A percentile compares a stretch with the other conserved stretches of the same genome.
phyloP scores from a whole-genome alignment of 2,888 invertebrate species.

The Rutpela maculata region DNA sequence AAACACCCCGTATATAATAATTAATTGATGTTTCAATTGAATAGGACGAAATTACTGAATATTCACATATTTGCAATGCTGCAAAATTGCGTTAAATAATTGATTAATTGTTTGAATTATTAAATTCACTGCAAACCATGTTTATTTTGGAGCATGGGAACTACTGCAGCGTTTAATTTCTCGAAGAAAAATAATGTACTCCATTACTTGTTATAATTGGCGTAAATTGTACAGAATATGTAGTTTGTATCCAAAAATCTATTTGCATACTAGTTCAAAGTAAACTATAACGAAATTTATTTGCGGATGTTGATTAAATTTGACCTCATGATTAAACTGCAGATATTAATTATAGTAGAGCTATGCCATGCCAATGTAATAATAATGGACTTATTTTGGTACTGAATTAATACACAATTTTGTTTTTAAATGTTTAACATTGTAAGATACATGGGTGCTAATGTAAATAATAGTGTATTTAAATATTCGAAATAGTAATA shows the following conservation, averaged over 20 bases:
- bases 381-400: neutral
- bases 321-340: neutral
- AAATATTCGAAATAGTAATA: too few relatives aligned
- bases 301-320: constrained; percentile 7
- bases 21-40: too few relatives aligned
- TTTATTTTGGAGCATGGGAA: neutral
- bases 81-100: neutral
- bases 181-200: neutral
- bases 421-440: neutral
- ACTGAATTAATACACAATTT: neutral
- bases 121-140: neutral
- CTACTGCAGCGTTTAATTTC: neutral
- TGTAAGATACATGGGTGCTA: neutral
- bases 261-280: neutral
- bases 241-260: neutral
- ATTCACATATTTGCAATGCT: too few relatives aligned
- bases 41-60: too few relatives aligned
- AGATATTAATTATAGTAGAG: neutral
- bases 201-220: neutral
- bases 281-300: neutral
- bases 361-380: neutral
- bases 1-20: too few relatives aligned
- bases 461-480: too few relatives aligned
- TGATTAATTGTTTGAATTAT: neutral
- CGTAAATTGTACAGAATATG: neutral